phyloP scores from a whole-genome alignment of 2,797 vertebrate species.

The Takifugu rubripes region DNA sequence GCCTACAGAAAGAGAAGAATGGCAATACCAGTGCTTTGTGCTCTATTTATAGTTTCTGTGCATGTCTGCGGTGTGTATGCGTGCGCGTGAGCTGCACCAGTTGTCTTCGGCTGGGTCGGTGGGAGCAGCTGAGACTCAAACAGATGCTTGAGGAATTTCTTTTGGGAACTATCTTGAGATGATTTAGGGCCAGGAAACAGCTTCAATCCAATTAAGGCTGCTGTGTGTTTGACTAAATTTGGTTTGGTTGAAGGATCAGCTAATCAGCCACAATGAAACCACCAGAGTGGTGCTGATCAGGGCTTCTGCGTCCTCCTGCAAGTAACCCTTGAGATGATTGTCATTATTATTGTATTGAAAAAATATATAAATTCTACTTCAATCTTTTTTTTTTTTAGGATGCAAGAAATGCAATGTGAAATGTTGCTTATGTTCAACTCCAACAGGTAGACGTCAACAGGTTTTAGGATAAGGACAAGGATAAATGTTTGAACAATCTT shows the following conservation, averaged over 20 bases:
- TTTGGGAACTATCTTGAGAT: constrained; percentile 22
- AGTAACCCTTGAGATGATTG: no score
- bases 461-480: no score
- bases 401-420: no score
- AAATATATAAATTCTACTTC: no score
- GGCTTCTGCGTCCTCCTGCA: no score
- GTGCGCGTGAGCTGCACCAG: constrained; percentile 3
- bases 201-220: neutral
- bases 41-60: constrained; percentile 37
- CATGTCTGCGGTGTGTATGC: constrained; percentile 11
- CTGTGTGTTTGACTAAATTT: neutral
- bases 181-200: neutral
- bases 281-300: no score
- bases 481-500: no score
- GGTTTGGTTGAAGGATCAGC: neutral
- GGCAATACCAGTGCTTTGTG: constrained; percentile 6
- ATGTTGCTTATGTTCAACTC: no score
- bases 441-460: no score
- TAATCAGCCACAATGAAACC: no score
- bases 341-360: no score
- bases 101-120: constrained; percentile 10
- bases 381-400: no score
- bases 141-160: constrained; percentile 35
- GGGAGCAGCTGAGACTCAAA: constrained; percentile 48
- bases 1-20: constrained; percentile 28